Evolutionary conservation across 2,113 vertebrate species (phyloP).

Genomic region (Hypomesus transpacificus): DNA sequence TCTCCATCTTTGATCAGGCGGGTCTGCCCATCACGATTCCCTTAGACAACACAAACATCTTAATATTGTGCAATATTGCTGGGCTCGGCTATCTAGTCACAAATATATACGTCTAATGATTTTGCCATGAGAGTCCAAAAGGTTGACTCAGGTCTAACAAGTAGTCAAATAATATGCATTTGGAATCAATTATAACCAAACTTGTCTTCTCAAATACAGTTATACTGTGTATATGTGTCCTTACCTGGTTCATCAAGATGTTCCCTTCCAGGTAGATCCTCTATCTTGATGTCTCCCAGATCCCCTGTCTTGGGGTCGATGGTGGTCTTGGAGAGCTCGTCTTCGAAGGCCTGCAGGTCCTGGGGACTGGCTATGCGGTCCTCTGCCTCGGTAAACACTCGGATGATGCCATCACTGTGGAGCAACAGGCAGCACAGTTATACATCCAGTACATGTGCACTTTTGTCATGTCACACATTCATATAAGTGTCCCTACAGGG

Average conservation of each 20-base stretch:
- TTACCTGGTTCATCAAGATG: slow-evolving; percentile 88
- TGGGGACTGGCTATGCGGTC: slow-evolving; percentile 82
- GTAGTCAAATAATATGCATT: background rate
- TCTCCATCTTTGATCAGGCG: slow-evolving; percentile 69
- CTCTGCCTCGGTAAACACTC: slow-evolving; percentile 87
- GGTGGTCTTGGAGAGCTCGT: slow-evolving; percentile 87
- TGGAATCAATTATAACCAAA: no score
- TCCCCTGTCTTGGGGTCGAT: slow-evolving; percentile 94
- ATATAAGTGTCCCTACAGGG: background rate
- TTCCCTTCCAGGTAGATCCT: slow-evolving; percentile 91
- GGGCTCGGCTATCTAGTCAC: no score
- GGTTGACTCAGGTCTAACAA: background rate
- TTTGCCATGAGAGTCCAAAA: background rate
- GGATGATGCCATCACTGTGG: slow-evolving; percentile 88
- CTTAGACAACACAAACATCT: slow-evolving; percentile 36
- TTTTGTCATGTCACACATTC: background rate
- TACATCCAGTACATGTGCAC: background rate
- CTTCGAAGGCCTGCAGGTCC: slow-evolving; percentile 91
- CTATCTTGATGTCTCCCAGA: slow-evolving; percentile 86
- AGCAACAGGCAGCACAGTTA: background rate
- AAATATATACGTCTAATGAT: no score
- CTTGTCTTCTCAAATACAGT: no score
- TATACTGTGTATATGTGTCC: background rate
- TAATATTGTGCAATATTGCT: background rate
- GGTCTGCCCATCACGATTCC: slow-evolving; percentile 73